Percentiles rank a stretch among this genome's conserved stretches.
Conservation (phyloP, 2,113 vertebrate species). For the Serilophus lunatus region DNA sequence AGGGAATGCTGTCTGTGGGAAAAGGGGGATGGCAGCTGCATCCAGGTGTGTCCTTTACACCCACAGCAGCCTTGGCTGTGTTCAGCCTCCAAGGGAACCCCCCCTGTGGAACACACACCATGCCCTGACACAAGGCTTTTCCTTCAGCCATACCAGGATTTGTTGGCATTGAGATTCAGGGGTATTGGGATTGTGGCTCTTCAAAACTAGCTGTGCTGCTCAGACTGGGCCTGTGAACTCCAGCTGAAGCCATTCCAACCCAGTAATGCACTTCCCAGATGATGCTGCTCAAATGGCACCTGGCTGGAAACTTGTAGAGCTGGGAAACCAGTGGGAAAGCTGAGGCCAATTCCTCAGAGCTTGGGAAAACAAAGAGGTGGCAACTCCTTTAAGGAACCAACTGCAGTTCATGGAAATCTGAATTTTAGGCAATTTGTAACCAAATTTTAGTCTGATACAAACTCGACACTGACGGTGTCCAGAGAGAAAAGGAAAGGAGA, state of each 20-base stretch:
- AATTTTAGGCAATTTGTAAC: background rate
- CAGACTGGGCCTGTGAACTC: background rate
- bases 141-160: background rate
- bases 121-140: background rate
- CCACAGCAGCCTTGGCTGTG: too few relatives aligned
- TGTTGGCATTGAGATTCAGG: background rate
- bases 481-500: background rate
- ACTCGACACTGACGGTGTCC: too few relatives aligned
- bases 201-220: background rate
- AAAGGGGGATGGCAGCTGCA: background rate
- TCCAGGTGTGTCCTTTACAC: rapidly evolving
- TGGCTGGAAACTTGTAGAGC: background rate
- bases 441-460: background rate
- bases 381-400: background rate
- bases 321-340: background rate
- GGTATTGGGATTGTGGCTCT: background rate
- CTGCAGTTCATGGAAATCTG: too few relatives aligned
- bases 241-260: background rate
- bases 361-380: background rate
- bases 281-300: background rate
- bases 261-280: background rate
- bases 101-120: background rate
- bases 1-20: rapidly evolving
- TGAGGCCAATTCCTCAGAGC: background rate
- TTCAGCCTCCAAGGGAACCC: background rate